Evolutionary conservation across 64 coral and sea anemone genomes (phyloP), one percentile per base, ranked within the genome.

Genomic region (Actinia equina): DNA sequence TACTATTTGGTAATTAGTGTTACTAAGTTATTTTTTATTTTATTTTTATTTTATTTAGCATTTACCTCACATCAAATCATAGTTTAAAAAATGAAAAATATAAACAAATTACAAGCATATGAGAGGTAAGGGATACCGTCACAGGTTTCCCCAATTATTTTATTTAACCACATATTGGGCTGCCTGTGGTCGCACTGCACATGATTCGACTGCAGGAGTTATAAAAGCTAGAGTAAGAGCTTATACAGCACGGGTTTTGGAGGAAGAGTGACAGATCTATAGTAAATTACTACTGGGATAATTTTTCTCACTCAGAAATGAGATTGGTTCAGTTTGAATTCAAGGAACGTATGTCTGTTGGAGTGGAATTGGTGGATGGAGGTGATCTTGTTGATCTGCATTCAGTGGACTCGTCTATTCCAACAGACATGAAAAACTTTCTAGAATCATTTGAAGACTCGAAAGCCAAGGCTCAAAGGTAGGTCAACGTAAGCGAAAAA

Each of bases 301-400:
- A 65, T 23, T 23, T 25, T 23, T 8, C 20, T 65, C 10, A 25
- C 19, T 3, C 62, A 65, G n/a, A 23, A 14, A 98, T 98, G 96
- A 87, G 96, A 54, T 84, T 98, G 30, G 88, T 98, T n/a, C 96
- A 95, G 85, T 98, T 98, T 58, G 61, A 89, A 71, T 79, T 88
- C 86, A 85, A 78, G 37, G 91, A 63, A 59, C 83, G 74, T 17
- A 71, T 56, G 43, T 85, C 89, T 12, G 87, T 98, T 91, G 96
- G 96, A 37, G 93, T 92, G 14, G 96, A 98, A 37, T 42, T 88
- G 77, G 78, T 45, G 44, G 88, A 98, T 85, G 90, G 90, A 42
- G 96, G 93, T 30, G 88, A 90, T 77, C 69, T 98, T 13, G 93
- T 98, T 17, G 96, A 98, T 83, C 11, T 98, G 1, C 77, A 80